A percentile compares a stretch with the other conserved stretches of the same genome.
phyloP scores from a whole-genome alignment of 2,888 invertebrate species.

The Trilocha varians region DNA sequence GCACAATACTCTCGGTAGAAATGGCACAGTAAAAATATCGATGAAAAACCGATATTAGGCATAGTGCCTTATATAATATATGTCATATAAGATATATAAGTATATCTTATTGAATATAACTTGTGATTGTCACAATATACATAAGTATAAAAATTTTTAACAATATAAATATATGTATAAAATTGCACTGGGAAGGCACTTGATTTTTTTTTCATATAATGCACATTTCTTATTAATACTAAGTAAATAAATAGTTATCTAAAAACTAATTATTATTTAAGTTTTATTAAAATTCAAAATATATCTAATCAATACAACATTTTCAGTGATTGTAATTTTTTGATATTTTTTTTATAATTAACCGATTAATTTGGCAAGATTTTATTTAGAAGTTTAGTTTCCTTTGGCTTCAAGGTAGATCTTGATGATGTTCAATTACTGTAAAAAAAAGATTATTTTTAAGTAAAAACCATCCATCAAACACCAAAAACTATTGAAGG shows the following conservation, averaged over 20 bases:
- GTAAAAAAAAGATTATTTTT: background rate
- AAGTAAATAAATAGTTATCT: constrained; percentile 15
- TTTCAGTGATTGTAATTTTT: no score
- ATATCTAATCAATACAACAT: no score
- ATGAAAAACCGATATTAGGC: background rate
- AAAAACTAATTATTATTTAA: constrained; percentile 6
- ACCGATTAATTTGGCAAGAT: no score
- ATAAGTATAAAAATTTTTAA: constrained; percentile 8
- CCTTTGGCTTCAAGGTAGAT: background rate
- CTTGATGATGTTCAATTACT: background rate
- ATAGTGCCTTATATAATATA: constrained; percentile 2
- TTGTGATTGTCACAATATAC: no score
- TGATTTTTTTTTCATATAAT: constrained; percentile 5
- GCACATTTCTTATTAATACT: constrained; percentile 16
- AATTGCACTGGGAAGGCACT: constrained; percentile 2
- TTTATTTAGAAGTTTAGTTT: background rate
- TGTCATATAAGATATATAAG: constrained; percentile 16
- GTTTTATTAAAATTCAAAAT: background rate
- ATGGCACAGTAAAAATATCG: constrained; percentile 16
- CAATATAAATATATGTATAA: background rate
- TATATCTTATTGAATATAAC: constrained; percentile 19
- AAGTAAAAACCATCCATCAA: no score
- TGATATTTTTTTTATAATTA: no score
- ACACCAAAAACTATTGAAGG: no score
- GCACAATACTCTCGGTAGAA: constrained; percentile 6